Evolutionary conservation across 2,113 vertebrate species (phyloP).

Genomic region (Pluvianellus socialis): DNA sequence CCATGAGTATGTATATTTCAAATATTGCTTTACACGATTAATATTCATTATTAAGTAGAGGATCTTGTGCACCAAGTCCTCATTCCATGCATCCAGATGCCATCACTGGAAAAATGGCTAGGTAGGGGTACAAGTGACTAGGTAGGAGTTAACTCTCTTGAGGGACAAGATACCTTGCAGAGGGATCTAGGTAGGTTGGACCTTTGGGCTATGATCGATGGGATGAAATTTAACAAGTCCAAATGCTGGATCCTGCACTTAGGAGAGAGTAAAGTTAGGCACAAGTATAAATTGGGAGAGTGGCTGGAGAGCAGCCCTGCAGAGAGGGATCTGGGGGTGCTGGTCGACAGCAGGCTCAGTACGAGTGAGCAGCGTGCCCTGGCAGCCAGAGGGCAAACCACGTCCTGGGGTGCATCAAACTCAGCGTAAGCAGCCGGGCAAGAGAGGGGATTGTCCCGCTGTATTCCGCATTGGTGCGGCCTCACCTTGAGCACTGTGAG

Average conservation of each 20-base stretch:
- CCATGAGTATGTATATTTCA: neutral
- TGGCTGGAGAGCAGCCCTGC: neutral
- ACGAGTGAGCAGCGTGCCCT: neutral
- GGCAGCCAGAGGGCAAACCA: neutral
- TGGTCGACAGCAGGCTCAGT: neutral
- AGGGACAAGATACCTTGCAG: neutral
- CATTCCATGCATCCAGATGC: neutral
- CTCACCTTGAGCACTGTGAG: neutral
- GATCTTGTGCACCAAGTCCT: neutral
- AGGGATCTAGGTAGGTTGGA: neutral
- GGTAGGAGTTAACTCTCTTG: neutral
- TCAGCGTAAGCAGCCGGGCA: neutral
- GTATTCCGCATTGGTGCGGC: neutral
- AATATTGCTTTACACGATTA: neutral
- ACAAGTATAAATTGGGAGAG: neutral
- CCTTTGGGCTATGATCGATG: neutral
- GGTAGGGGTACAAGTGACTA: neutral
- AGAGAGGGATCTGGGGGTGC: neutral
- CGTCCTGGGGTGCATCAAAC: neutral
- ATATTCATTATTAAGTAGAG: neutral
- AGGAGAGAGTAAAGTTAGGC: rapidly evolving
- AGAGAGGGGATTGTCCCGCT: neutral
- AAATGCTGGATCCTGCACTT: neutral
- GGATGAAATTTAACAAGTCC: neutral
- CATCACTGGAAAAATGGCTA: neutral